Evolutionary conservation across 2,797 vertebrate genomes (phyloP).

Genomic region (Coranthus polyacanthus): DNA sequence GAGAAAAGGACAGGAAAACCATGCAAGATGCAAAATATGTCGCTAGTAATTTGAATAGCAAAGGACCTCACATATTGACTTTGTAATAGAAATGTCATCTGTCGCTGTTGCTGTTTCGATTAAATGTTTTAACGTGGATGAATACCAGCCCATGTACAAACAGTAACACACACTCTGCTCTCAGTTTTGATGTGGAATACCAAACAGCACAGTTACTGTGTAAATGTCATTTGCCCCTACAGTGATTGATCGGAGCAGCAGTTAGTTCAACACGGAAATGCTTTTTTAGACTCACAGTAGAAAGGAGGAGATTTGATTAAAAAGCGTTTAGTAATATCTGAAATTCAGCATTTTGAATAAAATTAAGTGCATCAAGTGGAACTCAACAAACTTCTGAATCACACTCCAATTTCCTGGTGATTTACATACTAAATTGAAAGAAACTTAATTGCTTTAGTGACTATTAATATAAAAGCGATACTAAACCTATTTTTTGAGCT

Average conservation of each 20-base stretch:
- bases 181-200: constrained; percentile 6
- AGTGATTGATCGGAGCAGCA: not conserved
- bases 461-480: too few species aligned
- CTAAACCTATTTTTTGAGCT: too few species aligned
- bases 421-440: too few species aligned
- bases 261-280: not conserved
- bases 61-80: constrained; percentile 13
- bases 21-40: constrained; percentile 29
- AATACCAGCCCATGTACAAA: not conserved
- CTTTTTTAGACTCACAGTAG: too few species aligned
- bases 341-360: too few species aligned
- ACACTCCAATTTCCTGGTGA: too few species aligned
- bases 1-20: constrained; percentile 25
- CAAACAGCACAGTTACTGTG: constrained; percentile 12
- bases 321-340: too few species aligned
- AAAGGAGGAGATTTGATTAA: not conserved
- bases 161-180: not conserved
- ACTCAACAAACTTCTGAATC: too few species aligned
- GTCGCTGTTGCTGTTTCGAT: constrained; percentile 19
- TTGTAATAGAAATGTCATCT: constrained; percentile 35
- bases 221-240: constrained; percentile 22
- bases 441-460: too few species aligned
- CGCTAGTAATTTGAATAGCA: constrained; percentile 40
- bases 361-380: too few species aligned
- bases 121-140: constrained; percentile 17